These are phyloP conservation scores for Prunella fulvescens DNA, from an alignment of 2,113 vertebrate genomes.

Conservation along the genomic window DNA sequence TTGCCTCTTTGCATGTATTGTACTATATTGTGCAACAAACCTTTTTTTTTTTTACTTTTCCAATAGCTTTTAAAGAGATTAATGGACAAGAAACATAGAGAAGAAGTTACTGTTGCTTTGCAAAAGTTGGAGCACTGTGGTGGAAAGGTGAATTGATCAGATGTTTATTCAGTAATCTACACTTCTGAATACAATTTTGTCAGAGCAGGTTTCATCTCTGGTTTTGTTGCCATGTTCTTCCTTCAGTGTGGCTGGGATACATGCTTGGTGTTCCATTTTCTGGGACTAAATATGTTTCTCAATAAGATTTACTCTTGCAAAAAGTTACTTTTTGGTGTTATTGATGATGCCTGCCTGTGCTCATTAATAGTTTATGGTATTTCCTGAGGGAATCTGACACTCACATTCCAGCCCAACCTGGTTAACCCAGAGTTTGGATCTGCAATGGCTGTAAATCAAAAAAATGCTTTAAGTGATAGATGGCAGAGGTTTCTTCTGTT, in stretches of 20 bases:
- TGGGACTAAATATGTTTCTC: background rate
- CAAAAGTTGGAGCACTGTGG: constrained; percentile 78
- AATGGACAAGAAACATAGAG: constrained; percentile 77
- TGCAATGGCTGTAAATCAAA: background rate
- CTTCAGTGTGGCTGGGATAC: background rate
- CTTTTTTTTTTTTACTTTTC: background rate
- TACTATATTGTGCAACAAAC: background rate
- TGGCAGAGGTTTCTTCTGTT: background rate
- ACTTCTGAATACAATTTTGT: background rate
- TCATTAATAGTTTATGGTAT: background rate
- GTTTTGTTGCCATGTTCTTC: background rate
- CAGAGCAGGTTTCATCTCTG: background rate
- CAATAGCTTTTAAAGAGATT: constrained; percentile 77
- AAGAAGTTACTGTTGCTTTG: constrained; percentile 70
- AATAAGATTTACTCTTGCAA: background rate
- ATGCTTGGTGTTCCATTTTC: background rate
- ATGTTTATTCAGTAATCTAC: background rate
- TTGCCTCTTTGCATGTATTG: background rate
- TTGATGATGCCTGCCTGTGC: background rate
- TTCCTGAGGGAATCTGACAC: background rate
- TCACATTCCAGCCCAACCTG: background rate
- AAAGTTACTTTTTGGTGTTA: background rate
- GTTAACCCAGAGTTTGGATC: background rate
- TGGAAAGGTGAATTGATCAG: constrained; percentile 67
- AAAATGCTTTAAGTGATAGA: background rate